Evolutionary conservation across 1,140 invertebrate genomes (phyloP), one percentile per base, ranked within the genome.

Genomic region (Arion vulgaris): DNA sequence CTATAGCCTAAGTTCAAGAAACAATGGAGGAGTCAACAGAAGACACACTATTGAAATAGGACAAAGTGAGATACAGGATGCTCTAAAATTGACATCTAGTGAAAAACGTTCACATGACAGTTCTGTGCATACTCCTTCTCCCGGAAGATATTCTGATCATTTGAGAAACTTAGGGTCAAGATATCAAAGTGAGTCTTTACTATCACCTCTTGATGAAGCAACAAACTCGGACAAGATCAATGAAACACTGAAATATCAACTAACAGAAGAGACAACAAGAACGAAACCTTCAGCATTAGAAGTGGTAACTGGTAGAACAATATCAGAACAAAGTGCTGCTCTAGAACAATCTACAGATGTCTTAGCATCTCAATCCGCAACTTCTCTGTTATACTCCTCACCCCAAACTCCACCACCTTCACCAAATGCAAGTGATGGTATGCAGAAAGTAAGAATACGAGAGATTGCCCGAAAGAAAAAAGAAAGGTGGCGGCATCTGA

Each of bases 401-500:
- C 74, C 49, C 11, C 13, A 49, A 26, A 19, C 45, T 11, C 62
- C 80, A 13, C 39, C 68, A 26, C 69, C 66, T 4, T 73, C 80
- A 23, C 69, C 69, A 23, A 45, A 23, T 26, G 19, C 38, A 41
- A 32, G 39, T 19, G 45, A 45, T 32, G 32, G 49, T 11, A 34
- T 26, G 1, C 34, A 39, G 36, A 73, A 74, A 49, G 32, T 11
- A 1, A 75, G 69, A 11, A 15, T 85, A n/a, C 68, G 78, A 62
- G 86, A 80, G 32, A 84, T 82, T 73, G 83, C 80, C 28, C 41
- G 84, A 19, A 82, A 79, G 36, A 87, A 85, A 80, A 87, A 76
- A 45, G 84, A 87, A 51, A 66, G 84, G 26, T 85, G 84, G 84
- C 53, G 84, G 34, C 77, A 80, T 28, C 73, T 83, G 69, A 81